A percentile compares a stretch with the other conserved stretches of the same genome.
Evolutionary conservation across 2,113 vertebrate species (phyloP).

Genomic region (Cynoglossus semilaevis): DNA sequence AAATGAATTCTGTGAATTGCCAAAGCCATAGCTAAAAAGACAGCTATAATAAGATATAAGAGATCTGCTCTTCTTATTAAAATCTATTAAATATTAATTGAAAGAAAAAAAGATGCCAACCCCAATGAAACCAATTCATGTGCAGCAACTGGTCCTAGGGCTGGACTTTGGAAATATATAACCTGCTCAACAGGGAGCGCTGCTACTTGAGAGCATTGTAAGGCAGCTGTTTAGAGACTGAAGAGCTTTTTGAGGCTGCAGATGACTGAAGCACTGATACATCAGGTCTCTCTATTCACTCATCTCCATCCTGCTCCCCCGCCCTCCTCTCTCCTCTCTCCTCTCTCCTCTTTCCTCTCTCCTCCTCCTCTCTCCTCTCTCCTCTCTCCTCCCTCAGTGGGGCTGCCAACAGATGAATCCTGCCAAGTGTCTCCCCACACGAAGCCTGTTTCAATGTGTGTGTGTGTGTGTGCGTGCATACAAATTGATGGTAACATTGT

Average conservation of each 20-base stretch:
- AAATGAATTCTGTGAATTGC: conserved; percentile 7
- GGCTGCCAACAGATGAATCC: conserved; percentile 63
- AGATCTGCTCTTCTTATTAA: no score
- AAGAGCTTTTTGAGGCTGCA: conserved; percentile 51
- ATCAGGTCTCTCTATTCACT: conserved; percentile 38
- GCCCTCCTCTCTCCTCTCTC: conserved; percentile 18
- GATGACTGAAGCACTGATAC: conserved; percentile 56
- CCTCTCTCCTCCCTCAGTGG: conserved; percentile 42
- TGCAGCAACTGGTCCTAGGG: no score
- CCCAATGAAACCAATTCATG: no score
- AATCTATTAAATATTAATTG: no score
- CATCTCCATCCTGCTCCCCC: conserved; percentile 5
- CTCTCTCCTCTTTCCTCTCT: conserved; percentile 18
- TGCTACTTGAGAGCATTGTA: conserved; percentile 38
- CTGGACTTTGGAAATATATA: neutral
- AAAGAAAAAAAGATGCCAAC: no score
- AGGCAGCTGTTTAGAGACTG: conserved; percentile 36
- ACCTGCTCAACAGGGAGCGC: conserved; percentile 28
- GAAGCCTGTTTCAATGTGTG: conserved; percentile 33
- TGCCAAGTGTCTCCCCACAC: conserved; percentile 67
- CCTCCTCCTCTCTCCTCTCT: conserved; percentile 21
- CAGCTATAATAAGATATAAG: no score
- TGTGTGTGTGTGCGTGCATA: conserved; percentile 28
- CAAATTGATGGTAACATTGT: conserved; percentile 59
- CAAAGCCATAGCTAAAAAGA: no score